phyloP scores from a whole-genome alignment of 2,113 vertebrate genomes.

The Pseudopodoces humilis region DNA sequence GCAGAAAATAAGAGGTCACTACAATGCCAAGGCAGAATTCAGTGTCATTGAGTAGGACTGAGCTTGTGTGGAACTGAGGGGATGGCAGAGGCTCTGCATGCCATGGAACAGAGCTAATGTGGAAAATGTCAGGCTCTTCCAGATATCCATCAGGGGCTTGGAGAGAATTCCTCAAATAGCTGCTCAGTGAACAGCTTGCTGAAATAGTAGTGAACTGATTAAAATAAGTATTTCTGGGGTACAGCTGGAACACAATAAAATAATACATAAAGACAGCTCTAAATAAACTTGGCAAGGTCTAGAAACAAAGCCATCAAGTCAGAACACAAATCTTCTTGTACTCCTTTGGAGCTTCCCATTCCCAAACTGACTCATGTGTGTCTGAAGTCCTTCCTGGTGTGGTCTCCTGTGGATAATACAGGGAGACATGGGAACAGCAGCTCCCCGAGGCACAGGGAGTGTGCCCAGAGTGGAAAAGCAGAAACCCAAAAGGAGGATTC shows the following conservation, averaged over 20 bases:
- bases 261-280: background rate
- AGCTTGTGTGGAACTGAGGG: background rate
- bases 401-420: background rate
- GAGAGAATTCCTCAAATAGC: background rate
- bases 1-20: background rate
- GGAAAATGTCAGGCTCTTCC: background rate
- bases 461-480: background rate
- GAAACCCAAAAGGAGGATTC: background rate
- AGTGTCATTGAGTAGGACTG: background rate
- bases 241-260: background rate
- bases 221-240: background rate
- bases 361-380: background rate
- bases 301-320: background rate
- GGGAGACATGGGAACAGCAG: background rate
- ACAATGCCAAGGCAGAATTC: background rate
- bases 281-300: background rate
- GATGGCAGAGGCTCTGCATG: background rate
- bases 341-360: background rate
- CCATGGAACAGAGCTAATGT: background rate
- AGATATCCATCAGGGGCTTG: background rate
- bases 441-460: fast-evolving
- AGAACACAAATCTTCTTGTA: background rate
- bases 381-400: background rate
- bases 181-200: background rate
- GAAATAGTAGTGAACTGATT: background rate